Base-by-base conservation (phyloP, 2,888 invertebrate genomes). In the Drosophila cognata region DNA sequence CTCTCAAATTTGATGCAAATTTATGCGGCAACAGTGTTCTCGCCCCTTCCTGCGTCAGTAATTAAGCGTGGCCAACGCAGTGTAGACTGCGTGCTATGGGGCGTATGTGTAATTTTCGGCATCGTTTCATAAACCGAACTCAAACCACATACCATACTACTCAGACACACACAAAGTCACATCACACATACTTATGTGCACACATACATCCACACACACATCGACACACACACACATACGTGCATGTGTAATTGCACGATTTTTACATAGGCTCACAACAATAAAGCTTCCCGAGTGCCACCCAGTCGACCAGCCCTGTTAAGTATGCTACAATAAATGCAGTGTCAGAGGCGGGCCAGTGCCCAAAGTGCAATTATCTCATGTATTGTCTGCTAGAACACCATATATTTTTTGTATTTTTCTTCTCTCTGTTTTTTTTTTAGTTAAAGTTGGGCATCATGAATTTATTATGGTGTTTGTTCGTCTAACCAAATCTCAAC, bases 331-430 rank as follows among this genome's bases (percentile, higher is more conserved):
- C 89, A 87, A 82, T 90, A 90, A 89, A 82, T 89, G 89, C 90
- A 84, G 81, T 89, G 90, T 89, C 90, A 89, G 84, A 84, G 88
- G 76, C 77, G 87, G 79, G 72, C 79, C 56, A 68, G 61, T 85
- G 89, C 90, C 91, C 88, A 91, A 91, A 91, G 90, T 88, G 89
- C 91, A 89, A 89, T 89, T 91, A 89, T 90, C 90, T 81, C 84
- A 79, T 89, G 91, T 81, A 89, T 89, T 91, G 89, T 89, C 89
- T 90, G 84, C 83, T 63, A 77, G 58, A 75, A 89, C 75, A 85
- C 74, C 81, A 67, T 50, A 50, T 36, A 36, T 56, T 52, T 16
- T 36, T 55, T 57, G 61, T 59, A 38, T 67, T 25, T 29, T 50
- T 71, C 72, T n/a, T 56, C 7, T n/a, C 13, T 71, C 53, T 63